Percentiles rank a stretch among this genome's conserved stretches.
phyloP scores from a whole-genome alignment of 2,113 vertebrate genomes.

The Lampris incognitus region DNA sequence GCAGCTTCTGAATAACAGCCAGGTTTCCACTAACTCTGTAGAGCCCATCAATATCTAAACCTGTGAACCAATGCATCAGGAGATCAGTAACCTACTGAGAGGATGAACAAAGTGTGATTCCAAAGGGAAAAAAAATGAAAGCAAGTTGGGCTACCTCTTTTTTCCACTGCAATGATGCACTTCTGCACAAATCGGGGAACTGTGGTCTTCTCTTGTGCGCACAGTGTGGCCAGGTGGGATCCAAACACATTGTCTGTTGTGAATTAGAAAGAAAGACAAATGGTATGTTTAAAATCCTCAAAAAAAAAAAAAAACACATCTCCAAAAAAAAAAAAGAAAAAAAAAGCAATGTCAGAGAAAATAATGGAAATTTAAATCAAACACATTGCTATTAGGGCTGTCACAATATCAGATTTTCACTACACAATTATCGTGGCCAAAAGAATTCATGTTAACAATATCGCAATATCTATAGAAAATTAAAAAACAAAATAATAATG shows the following conservation, averaged over 20 bases:
- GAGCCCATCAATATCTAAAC: conserved; percentile 92
- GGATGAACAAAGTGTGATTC: not conserved
- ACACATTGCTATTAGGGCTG: too few relatives aligned
- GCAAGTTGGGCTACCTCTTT: conserved; percentile 80
- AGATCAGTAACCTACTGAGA: not conserved
- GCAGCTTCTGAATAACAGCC: conserved; percentile 93
- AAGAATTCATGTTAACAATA: too few relatives aligned
- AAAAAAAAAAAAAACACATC: too few relatives aligned
- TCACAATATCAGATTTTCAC: too few relatives aligned
- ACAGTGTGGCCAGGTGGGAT: conserved; percentile 85
- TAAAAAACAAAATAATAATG: too few relatives aligned
- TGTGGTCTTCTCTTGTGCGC: conserved; percentile 83
- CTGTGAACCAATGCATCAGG: conserved; percentile 64
- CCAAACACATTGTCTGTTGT: conserved; percentile 93
- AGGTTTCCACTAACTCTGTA: conserved; percentile 96
- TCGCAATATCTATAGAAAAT: too few relatives aligned
- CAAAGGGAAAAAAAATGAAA: not conserved
- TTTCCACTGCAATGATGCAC: conserved; percentile 89
- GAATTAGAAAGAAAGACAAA: not conserved
- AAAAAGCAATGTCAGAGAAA: too few relatives aligned
- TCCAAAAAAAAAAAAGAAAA: too few relatives aligned
- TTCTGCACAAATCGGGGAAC: conserved; percentile 90
- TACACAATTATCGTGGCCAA: too few relatives aligned
- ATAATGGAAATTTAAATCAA: too few relatives aligned
- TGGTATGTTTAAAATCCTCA: too few relatives aligned